Evolutionary conservation across 2,113 vertebrate genomes (phyloP).

Genomic region (Oxygymnocypris stewartii): DNA sequence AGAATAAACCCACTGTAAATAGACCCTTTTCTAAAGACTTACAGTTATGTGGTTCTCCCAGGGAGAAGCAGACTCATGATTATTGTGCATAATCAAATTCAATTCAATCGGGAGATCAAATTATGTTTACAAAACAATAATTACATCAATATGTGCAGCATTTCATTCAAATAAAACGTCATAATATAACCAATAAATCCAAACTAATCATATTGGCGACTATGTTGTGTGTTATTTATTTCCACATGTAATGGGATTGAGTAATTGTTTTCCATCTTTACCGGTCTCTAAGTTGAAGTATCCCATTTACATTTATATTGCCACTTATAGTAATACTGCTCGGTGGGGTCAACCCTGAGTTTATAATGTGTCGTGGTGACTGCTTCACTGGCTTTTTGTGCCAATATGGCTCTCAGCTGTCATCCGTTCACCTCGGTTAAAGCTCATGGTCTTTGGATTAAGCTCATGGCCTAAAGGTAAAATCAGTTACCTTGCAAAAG

Average conservation of each 20-base stretch:
- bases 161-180: slow-evolving; percentile 41
- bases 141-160: slow-evolving; percentile 14
- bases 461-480: not conserved
- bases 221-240: slow-evolving; percentile 29
- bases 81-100: slow-evolving; percentile 25
- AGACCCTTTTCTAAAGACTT: slow-evolving; percentile 10
- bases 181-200: slow-evolving; percentile 41
- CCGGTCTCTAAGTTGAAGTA: slow-evolving; percentile 55
- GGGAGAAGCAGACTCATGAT: not conserved
- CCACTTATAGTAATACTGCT: slow-evolving; percentile 57
- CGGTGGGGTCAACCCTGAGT: slow-evolving; percentile 55
- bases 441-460: not conserved
- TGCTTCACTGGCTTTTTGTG: slow-evolving; percentile 16
- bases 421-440: slow-evolving; percentile 38
- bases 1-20: slow-evolving; percentile 20
- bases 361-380: slow-evolving; percentile 16
- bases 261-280: slow-evolving; percentile 65
- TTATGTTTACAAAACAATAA: slow-evolving; percentile 41
- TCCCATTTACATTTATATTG: slow-evolving; percentile 75
- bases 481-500: not conserved
- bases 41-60: slow-evolving; percentile 21
- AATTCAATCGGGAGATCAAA: slow-evolving; percentile 24
- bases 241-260: slow-evolving; percentile 49
- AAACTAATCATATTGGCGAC: slow-evolving; percentile 41
- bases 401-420: slow-evolving; percentile 31